phyloP scores from a whole-genome alignment of 2,888 invertebrate species.

The Monoplex corrugatus region DNA sequence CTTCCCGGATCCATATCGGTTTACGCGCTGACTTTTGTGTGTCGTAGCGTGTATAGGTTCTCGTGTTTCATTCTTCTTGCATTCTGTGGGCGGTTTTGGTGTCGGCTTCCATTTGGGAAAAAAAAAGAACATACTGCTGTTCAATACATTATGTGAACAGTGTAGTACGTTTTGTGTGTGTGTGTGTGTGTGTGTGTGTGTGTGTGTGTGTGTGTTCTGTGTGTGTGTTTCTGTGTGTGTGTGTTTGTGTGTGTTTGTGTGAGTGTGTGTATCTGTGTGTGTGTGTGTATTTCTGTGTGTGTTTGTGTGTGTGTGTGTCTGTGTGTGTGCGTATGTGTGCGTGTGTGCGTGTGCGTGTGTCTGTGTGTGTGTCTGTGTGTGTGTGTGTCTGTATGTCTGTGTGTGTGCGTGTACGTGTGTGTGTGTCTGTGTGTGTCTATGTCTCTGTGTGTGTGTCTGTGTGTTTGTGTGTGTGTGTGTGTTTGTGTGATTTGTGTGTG shows the following conservation, averaged over 20 bases:
- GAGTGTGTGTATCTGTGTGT: too few relatives aligned
- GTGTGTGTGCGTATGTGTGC: not conserved
- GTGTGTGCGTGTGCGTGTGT: not conserved
- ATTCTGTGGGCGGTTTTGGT: too few relatives aligned
- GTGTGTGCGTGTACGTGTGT: not conserved
- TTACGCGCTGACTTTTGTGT: too few relatives aligned
- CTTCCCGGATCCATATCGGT: too few relatives aligned
- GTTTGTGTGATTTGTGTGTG: not conserved
- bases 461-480: not conserved
- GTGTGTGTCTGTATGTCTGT: not conserved
- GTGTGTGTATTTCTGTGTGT: not conserved
- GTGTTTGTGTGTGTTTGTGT: too few relatives aligned
- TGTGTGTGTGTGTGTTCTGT: not conserved
- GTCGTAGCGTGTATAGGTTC: too few relatives aligned
- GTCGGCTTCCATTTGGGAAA: too few relatives aligned
- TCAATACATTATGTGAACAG: too few relatives aligned
- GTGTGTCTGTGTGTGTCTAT: constrained; percentile 4
- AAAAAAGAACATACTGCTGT: too few relatives aligned
- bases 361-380: not conserved
- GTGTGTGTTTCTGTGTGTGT: too few relatives aligned
- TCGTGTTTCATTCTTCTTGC: too few relatives aligned
- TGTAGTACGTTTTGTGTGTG: too few relatives aligned
- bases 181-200: not conserved
- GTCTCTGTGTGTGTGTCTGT: constrained; percentile 5
- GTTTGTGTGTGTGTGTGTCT: not conserved